Base-by-base conservation (phyloP, 2,113 vertebrate species). In the Entomyzon cyanotis region DNA sequence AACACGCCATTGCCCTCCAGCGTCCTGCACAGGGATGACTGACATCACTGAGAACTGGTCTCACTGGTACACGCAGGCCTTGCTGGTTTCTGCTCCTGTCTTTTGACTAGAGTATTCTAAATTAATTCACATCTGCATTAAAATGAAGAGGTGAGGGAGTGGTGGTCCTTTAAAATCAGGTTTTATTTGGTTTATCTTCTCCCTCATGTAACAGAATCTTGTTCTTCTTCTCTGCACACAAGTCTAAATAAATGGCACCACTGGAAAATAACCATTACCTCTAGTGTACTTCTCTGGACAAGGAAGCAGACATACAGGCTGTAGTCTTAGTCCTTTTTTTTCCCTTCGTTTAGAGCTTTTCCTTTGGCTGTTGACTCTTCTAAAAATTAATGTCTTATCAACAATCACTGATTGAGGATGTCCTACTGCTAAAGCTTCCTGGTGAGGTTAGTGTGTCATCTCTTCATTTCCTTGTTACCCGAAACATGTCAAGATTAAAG, bases 121-220 rank as follows among this genome's bases (percentile, higher is more conserved):
- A 49, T 73, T 1, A 58, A 37, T 37, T 84, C 67, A 31, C 10
- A 16, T 15, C 46, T 86, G 28, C 64, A 42, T 80, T 1, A 42
- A 77, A 75, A 59, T 39, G 39, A 73, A 67, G 52, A 15, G 22
- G 12, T 55, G 35, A 62, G 20, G 82, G 41, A 49, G n/a, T 3
- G 5, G 22, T 47, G 25, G 35, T 63, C 83, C 93, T 90, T 92
- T 84, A 69, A 80, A 69, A 74, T 63, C 71, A 47, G 35, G 52
- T 47, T 97, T 97, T 94, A 93, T 96, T 96, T 74, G 33, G 81
- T 69, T 53, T 79, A 60, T 68, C 41, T 71, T 35, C 15, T 87
- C 21, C 76, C 27, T 59, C 0, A 1, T n/a, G 41, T 24, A 67
- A 25, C 23, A 86, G 27, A 70, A 81, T 65, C 53, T 35, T 62